Evolutionary conservation across 2,888 invertebrate genomes (phyloP).

Genomic region (Ochlodes sylvanus): DNA sequence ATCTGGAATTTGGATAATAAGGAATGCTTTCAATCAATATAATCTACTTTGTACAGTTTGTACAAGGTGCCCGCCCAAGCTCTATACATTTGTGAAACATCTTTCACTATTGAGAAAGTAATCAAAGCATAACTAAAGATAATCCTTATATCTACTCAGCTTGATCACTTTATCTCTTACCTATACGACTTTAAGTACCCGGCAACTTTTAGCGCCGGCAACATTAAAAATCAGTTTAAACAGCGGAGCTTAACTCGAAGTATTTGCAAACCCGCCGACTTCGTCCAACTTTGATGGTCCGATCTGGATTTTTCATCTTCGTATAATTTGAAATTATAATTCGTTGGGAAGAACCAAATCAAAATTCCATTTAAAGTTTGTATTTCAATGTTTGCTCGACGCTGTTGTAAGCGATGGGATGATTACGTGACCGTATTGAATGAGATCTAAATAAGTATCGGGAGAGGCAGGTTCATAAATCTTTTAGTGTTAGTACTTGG

Average conservation of each 20-base stretch:
- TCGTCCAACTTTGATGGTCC: conserved; percentile 75
- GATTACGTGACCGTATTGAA: conserved; percentile 17
- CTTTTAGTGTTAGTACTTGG: too few species aligned
- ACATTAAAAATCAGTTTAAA: conserved; percentile 78
- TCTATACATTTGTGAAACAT: too few species aligned
- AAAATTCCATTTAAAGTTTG: conserved; percentile 83
- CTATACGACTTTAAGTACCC: conserved; percentile 22
- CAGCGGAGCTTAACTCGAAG: conserved; percentile 66
- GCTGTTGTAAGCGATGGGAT: conserved; percentile 54
- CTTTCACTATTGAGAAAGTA: too few species aligned
- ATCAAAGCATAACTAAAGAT: too few species aligned
- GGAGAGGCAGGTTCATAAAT: too few species aligned
- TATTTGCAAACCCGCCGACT: conserved; percentile 55
- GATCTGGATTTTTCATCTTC: conserved; percentile 81
- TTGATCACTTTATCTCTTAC: conserved; percentile 26
- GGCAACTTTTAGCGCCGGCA: conserved; percentile 44
- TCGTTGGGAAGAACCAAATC: conserved; percentile 79
- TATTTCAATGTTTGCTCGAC: conserved; percentile 79
- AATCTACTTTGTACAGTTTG: too few species aligned
- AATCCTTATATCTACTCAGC: conserved; percentile 8
- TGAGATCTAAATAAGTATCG: too few species aligned
- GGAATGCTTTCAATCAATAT: too few species aligned
- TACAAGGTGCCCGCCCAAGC: too few species aligned
- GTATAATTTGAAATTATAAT: conserved; percentile 83
- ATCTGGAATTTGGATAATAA: too few species aligned